A percentile compares a stretch with the other conserved stretches of the same genome.
These are phyloP conservation scores for Nudaria mundana DNA, from an alignment of 2,888 invertebrate genomes.

Conservation along the genomic window DNA sequence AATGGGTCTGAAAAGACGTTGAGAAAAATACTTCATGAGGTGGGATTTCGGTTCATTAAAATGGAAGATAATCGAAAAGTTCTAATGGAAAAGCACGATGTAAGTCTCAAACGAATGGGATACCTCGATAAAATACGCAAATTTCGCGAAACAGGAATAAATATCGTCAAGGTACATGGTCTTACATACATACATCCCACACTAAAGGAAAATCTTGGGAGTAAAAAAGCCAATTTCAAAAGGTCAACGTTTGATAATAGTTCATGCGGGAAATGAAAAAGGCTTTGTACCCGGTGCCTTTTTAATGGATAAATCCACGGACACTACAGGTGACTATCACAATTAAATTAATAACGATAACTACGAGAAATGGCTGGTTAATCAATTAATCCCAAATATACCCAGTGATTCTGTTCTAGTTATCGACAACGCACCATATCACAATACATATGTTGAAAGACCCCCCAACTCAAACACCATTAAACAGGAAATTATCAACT, in stretches of 20 bases:
- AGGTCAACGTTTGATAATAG: too few relatives aligned
- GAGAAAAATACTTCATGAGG: slow-evolving; percentile 9
- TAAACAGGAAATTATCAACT: too few relatives aligned
- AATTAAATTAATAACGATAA: background rate
- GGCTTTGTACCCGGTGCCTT: slow-evolving; percentile 1
- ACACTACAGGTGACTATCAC: background rate
- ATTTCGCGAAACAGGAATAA: background rate
- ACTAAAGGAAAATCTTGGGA: background rate
- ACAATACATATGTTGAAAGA: too few relatives aligned
- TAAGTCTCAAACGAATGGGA: slow-evolving; percentile 1
- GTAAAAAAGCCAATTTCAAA: background rate
- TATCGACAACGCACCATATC: too few relatives aligned
- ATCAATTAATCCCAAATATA: background rate
- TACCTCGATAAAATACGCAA: too few relatives aligned
- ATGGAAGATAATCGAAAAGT: slow-evolving; percentile 1
- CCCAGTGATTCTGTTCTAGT: too few relatives aligned
- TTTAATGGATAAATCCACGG: background rate
- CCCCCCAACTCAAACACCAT: too few relatives aligned
- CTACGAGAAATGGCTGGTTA: too few relatives aligned
- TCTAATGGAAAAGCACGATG: slow-evolving; percentile 1
- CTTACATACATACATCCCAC: too few relatives aligned
- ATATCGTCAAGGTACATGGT: background rate
- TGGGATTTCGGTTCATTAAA: too few relatives aligned
- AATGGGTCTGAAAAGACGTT: slow-evolving; percentile 9
- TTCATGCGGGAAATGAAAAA: too few relatives aligned